Conservation (phyloP, 2,888 invertebrate genomes). For the Amphipoea lucens region DNA sequence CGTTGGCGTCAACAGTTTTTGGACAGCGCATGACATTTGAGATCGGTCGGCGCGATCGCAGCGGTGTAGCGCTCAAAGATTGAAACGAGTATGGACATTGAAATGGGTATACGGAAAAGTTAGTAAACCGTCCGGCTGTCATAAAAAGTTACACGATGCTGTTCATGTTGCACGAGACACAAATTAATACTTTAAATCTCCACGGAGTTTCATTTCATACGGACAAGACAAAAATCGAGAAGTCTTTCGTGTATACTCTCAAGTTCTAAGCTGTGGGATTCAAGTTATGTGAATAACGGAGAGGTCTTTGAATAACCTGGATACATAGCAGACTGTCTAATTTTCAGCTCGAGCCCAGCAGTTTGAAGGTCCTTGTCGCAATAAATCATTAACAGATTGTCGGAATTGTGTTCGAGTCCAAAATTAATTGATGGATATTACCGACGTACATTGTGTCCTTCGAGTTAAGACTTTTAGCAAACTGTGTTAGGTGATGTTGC, state of each 20-base stretch:
- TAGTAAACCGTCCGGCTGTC: slow-evolving; percentile 62
- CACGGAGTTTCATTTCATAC: slow-evolving; percentile 45
- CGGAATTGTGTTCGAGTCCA: slow-evolving; percentile 48
- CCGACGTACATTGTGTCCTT: slow-evolving; percentile 47
- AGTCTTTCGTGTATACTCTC: slow-evolving; percentile 26
- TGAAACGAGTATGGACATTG: slow-evolving; percentile 69
- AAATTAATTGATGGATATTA: slow-evolving; percentile 64
- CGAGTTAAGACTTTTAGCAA: slow-evolving; percentile 35
- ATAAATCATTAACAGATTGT: slow-evolving; percentile 63
- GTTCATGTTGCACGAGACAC: slow-evolving; percentile 57
- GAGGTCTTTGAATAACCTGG: slow-evolving; percentile 19
- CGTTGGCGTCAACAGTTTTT: slow-evolving; percentile 77
- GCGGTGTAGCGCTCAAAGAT: slow-evolving; percentile 59
- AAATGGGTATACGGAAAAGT: slow-evolving; percentile 67
- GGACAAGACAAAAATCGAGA: slow-evolving; percentile 50
- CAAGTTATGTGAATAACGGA: slow-evolving; percentile 40
- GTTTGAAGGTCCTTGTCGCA: slow-evolving; percentile 41
- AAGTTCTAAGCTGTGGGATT: slow-evolving; percentile 35
- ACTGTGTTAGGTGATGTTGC: slow-evolving; percentile 2
- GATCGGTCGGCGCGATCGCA: slow-evolving; percentile 68
- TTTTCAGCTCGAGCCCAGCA: slow-evolving; percentile 13
- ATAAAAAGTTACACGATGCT: slow-evolving; percentile 65
- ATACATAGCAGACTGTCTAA: slow-evolving; percentile 33
- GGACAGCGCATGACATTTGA: slow-evolving; percentile 75
- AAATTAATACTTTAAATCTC: slow-evolving; percentile 66